Conservation (phyloP, 2,888 invertebrate genomes). For the Agonum fuliginosum region DNA sequence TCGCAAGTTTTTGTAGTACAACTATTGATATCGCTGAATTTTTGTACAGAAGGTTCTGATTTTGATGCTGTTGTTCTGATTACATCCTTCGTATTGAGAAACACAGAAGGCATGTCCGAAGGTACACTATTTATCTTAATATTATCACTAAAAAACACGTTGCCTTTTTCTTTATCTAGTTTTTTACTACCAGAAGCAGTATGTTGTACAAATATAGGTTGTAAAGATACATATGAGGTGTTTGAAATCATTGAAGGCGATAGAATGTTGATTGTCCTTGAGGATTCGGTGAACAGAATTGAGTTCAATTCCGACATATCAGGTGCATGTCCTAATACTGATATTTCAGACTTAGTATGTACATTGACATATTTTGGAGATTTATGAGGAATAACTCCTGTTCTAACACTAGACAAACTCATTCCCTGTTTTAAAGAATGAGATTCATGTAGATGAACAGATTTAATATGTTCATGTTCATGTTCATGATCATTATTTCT, state of each 20-base stretch:
- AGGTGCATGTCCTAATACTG: background rate
- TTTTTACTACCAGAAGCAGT: no score
- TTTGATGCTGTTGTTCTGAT: background rate
- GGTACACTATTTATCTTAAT: no score
- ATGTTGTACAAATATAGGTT: no score
- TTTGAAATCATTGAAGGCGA: background rate
- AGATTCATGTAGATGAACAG: no score
- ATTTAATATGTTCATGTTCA: background rate
- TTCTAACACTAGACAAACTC: background rate
- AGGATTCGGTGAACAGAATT: background rate
- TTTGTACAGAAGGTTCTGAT: background rate
- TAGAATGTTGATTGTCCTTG: background rate
- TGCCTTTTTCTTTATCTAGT: no score
- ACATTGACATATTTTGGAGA: background rate
- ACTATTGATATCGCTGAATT: background rate
- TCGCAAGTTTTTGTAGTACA: background rate
- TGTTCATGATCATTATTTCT: background rate
- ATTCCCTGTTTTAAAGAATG: no score
- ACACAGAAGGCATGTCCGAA: no score
- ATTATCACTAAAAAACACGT: no score
- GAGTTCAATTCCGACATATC: background rate
- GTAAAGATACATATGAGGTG: background rate
- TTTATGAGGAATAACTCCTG: background rate
- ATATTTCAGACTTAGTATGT: background rate
- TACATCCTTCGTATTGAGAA: no score